Evolutionary conservation across 2,797 vertebrate genomes (phyloP).

Genomic region (Parambassis ranga): DNA sequence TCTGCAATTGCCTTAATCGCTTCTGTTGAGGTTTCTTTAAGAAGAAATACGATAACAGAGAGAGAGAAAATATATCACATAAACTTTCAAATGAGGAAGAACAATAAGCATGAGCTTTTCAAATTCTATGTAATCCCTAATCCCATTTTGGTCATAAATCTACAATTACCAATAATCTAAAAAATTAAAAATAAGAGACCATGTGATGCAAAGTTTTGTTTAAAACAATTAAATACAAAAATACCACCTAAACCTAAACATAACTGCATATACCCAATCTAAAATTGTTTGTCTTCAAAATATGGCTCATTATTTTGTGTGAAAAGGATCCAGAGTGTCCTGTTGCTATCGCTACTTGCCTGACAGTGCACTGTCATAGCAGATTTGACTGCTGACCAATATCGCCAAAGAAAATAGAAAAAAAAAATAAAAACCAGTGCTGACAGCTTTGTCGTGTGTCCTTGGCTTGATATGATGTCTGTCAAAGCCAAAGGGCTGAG

Average conservation of each 20-base stretch:
- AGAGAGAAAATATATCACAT: too few relatives aligned
- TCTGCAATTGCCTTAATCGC: too few relatives aligned
- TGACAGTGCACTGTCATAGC: constrained; percentile 17
- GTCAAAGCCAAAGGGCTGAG: constrained; percentile 27
- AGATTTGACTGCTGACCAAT: constrained; percentile 48
- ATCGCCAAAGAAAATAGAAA: constrained; percentile 23
- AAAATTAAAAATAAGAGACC: too few relatives aligned
- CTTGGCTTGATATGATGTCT: constrained; percentile 31
- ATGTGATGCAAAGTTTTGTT: too few relatives aligned
- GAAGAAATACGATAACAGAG: too few relatives aligned
- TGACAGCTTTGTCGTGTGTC: constrained; percentile 46
- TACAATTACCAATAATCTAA: too few relatives aligned
- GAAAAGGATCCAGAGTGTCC: constrained; percentile 13
- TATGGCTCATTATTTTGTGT: constrained; percentile 20
- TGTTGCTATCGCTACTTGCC: constrained; percentile 10
- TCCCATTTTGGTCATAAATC: too few relatives aligned
- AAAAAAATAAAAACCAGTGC: constrained; percentile 19
- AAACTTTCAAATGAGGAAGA: too few relatives aligned
- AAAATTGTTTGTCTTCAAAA: not conserved
- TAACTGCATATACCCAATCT: not conserved
- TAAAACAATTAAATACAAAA: too few relatives aligned
- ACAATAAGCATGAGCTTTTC: too few relatives aligned
- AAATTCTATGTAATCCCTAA: too few relatives aligned
- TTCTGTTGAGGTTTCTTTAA: too few relatives aligned
- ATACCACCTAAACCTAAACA: not conserved